Evolutionary conservation across 2,113 vertebrate species (phyloP).

Genomic region (Pluvialis apricaria): DNA sequence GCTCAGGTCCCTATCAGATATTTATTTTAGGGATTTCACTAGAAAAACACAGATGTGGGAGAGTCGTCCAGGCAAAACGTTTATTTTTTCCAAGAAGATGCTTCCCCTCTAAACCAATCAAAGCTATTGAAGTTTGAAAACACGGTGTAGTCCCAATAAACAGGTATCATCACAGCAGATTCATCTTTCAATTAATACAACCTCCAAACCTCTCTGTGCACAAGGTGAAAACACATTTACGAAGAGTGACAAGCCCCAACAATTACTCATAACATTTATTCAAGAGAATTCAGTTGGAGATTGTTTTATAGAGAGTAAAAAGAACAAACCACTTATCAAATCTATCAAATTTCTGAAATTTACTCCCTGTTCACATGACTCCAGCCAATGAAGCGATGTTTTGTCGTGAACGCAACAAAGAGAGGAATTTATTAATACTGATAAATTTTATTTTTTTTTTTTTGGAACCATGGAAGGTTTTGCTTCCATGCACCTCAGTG

Average conservation of each 20-base stretch:
- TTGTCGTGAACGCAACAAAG: not conserved
- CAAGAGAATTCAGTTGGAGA: not conserved
- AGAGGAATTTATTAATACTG: not conserved
- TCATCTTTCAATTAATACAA: not conserved
- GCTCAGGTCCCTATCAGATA: not conserved
- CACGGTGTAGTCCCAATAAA: not conserved
- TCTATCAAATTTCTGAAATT: not conserved
- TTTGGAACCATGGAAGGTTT: no score
- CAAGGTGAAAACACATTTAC: not conserved
- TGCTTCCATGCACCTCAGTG: not conserved
- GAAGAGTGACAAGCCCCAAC: not conserved
- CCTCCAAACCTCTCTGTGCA: not conserved
- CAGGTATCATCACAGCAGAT: not conserved
- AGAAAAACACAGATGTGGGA: slow-evolving; percentile 25
- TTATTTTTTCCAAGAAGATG: not conserved
- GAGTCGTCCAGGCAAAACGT: not conserved
- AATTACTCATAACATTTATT: not conserved
- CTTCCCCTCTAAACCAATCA: not conserved
- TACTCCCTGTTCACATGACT: not conserved
- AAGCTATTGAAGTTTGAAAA: not conserved
- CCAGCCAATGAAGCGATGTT: not conserved
- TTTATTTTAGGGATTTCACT: slow-evolving; percentile 41
- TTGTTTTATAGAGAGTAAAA: not conserved
- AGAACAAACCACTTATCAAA: not conserved
- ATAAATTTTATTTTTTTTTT: no score